These are phyloP conservation scores for Simalia tracyae DNA, from an alignment of 2,797 vertebrate species.

Conservation along the genomic window DNA sequence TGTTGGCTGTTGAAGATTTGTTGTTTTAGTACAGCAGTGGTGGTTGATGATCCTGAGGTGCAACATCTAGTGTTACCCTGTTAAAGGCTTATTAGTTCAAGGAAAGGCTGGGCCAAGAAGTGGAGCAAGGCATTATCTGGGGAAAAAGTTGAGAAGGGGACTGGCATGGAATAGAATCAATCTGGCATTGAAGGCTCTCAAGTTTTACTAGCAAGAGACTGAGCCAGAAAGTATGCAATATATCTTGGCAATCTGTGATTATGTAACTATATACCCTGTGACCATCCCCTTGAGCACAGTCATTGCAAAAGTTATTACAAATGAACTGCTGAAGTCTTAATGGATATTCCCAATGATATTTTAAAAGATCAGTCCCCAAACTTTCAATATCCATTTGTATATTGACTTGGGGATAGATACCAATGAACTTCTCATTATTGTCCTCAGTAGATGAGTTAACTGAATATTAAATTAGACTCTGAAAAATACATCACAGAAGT, in stretches of 20 bases:
- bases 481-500: not conserved
- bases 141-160: not conserved
- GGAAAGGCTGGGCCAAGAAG: not conserved
- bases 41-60: not conserved
- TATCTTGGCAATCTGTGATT: not conserved
- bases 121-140: not conserved
- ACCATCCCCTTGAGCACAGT: not conserved
- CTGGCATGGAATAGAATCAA: not conserved
- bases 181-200: not conserved
- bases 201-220: not conserved
- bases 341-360: not conserved
- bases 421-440: not conserved
- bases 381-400: not conserved
- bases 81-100: not conserved
- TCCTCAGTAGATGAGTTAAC: not conserved
- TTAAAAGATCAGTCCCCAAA: not conserved
- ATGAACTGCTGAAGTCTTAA: not conserved
- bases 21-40: not conserved
- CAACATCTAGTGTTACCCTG: not conserved
- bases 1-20: not conserved
- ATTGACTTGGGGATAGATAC: not conserved
- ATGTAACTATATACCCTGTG: not conserved
- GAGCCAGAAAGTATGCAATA: not conserved
- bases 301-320: not conserved
- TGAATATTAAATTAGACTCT: not conserved